Evolutionary conservation across 2,113 vertebrate species (phyloP), one percentile per base, ranked within the genome.

Genomic region (Oenanthe melanoleuca): DNA sequence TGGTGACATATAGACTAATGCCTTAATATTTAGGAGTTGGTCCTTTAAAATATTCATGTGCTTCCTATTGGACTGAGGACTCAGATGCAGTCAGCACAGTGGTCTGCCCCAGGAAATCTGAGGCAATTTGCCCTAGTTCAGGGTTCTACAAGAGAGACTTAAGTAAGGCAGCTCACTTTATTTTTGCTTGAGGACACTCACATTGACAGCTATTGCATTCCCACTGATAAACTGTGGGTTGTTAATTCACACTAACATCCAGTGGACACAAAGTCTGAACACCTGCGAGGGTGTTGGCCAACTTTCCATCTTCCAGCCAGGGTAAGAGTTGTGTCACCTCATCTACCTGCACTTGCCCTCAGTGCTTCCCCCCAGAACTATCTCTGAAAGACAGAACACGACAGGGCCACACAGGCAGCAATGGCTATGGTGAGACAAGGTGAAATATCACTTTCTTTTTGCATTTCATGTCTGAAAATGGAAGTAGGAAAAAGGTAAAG

Each of bases 41-140:
- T 66, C 25, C 28, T 91, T 71, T 91, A 71, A 95, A 94, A 93
- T 86, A 81, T 84, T 93, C 9, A 84, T 79, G 57, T 22, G 6
- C 28, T 86, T 94, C 77, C 25, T 89, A 4, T 37, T 13, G 69
- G 61, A 49, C 65, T 67, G 29, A 78, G 29, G 59, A 24, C 42
- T 83, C 67, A 77, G 28, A 26, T 75, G 57, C 2, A 75, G 37
- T 59, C 45, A 86, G 18, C 75, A 61, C 38, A 38, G 19, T 42
- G 79, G 80, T 61, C 71, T 80, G 42, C 42, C 90, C 23, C 2
- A 1, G 60, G 47, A 95, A 94, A 89, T 61, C n/a, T 53, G 45
- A 80, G 23, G 86, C 64, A 90, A 66, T 90, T 69, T 89, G 55
- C 64, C 55, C 33, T 59, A 24, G 23, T 74, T 96, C 72, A 74